Evolutionary conservation across 30 jellyfish, hydroid and myxozoan species (phyloP).

Genomic region (Aurelia aurita complex sp. Pacific): DNA sequence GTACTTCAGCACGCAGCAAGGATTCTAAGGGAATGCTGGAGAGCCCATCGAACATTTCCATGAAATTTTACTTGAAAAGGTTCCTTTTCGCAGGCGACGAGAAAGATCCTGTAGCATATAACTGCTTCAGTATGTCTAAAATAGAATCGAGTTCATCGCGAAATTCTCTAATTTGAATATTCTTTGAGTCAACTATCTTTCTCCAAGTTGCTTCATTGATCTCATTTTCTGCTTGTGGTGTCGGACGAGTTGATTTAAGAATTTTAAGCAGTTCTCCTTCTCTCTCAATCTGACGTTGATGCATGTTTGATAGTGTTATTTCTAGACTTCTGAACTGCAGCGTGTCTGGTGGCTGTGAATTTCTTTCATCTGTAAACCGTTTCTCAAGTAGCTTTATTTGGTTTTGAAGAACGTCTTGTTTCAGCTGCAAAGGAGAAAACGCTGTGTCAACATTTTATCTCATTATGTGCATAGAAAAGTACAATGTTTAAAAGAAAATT

Average conservation of each 20-base stretch:
- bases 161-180: constrained; percentile 43
- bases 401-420: constrained; percentile 46
- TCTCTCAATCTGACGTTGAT: constrained; percentile 41
- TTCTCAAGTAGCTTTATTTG: constrained; percentile 28
- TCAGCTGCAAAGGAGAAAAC: constrained; percentile 4
- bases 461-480: too few species aligned
- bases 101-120: constrained; percentile 26
- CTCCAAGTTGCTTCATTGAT: constrained; percentile 44
- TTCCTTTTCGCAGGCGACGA: too few species aligned
- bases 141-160: constrained; percentile 71
- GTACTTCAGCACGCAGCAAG: too few species aligned
- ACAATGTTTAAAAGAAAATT: too few species aligned
- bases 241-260: constrained; percentile 16
- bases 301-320: constrained; percentile 43
- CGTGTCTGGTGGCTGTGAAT: constrained; percentile 54
- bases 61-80: too few species aligned
- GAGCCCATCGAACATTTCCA: too few species aligned
- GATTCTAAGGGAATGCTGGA: too few species aligned
- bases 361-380: constrained; percentile 46
- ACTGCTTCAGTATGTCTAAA: constrained; percentile 33
- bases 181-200: constrained; percentile 35
- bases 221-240: constrained; percentile 2
- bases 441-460: too few species aligned
- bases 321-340: constrained; percentile 50
- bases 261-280: constrained; percentile 58